Percentiles rank a stretch among this genome's conserved stretches.
phyloP scores from a whole-genome alignment of 2,888 invertebrate species.

The Lycaena phlaeas region DNA sequence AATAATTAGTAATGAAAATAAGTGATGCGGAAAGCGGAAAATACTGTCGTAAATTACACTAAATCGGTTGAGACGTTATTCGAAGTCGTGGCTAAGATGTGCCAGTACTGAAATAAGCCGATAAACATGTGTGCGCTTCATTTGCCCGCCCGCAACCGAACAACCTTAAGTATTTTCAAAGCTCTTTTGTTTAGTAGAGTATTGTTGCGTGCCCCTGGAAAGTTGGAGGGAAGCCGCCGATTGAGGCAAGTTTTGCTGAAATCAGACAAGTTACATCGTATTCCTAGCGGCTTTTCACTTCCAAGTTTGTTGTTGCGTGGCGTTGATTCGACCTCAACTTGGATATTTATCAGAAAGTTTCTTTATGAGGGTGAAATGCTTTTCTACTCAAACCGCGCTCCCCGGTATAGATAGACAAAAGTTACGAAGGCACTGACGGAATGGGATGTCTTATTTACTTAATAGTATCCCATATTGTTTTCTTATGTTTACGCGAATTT shows the following conservation, averaged over 20 bases:
- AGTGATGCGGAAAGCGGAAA: too few species aligned
- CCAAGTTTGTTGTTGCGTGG: constrained; percentile 52
- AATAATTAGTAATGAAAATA: too few species aligned
- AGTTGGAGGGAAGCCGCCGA: constrained; percentile 48
- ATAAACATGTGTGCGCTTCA: constrained; percentile 11
- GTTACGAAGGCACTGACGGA: not conserved
- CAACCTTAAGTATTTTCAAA: constrained; percentile 36
- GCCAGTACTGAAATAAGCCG: not conserved
- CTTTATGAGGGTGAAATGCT: constrained; percentile 32
- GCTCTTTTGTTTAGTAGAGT: constrained; percentile 50
- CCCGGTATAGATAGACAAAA: too few species aligned
- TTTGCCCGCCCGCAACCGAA: constrained; percentile 38
- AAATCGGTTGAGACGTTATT: not conserved
- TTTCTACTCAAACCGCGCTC: not conserved
- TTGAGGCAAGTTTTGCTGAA: constrained; percentile 49
- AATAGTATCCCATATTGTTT: not conserved
- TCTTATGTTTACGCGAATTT: too few species aligned
- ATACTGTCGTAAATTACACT: not conserved
- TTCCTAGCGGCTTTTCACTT: constrained; percentile 53
- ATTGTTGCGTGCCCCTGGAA: constrained; percentile 53
- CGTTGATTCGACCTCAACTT: constrained; percentile 50
- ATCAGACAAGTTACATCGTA: constrained; percentile 59
- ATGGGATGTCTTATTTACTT: not conserved
- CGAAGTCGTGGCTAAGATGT: not conserved
- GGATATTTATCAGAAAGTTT: constrained; percentile 47